These are phyloP conservation scores for Clitarchus hookeri DNA, from an alignment of 2,888 invertebrate genomes.

Conservation along the genomic window DNA sequence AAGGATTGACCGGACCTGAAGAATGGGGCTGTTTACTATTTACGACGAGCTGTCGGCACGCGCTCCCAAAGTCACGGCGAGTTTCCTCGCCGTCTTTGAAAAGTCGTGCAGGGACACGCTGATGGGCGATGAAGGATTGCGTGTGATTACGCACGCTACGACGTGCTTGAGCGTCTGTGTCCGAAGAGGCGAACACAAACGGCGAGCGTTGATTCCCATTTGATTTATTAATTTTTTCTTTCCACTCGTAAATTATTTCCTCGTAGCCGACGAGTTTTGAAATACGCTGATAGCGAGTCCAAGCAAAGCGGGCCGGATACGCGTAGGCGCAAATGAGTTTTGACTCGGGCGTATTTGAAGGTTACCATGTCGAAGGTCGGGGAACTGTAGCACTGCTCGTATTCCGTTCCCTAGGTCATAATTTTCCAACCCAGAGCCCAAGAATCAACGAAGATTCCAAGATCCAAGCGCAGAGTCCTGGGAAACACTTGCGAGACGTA, in stretches of 20 bases:
- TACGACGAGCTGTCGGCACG: neutral
- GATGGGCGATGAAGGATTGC: neutral
- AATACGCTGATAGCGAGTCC: neutral
- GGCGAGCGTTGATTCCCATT: neutral
- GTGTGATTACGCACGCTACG: neutral
- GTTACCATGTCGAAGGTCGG: no score
- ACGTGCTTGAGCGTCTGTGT: neutral
- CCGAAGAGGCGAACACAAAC: neutral
- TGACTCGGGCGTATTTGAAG: neutral
- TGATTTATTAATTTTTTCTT: neutral
- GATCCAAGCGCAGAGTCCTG: no score
- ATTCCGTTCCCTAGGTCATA: no score
- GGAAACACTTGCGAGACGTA: no score
- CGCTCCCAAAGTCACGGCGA: neutral
- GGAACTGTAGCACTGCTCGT: no score
- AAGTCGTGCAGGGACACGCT: neutral
- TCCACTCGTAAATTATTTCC: neutral
- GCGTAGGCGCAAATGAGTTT: neutral
- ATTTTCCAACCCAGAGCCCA: no score
- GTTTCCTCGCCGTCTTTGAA: neutral
- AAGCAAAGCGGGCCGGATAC: neutral
- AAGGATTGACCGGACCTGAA: neutral
- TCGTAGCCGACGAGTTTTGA: neutral
- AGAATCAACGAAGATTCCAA: no score
- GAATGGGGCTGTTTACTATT: neutral